Percentiles rank a stretch among this genome's conserved stretches.
These are phyloP conservation scores for Coracias cyanogaster DNA, from an alignment of 2,797 vertebrate genomes.

Conservation along the genomic window DNA sequence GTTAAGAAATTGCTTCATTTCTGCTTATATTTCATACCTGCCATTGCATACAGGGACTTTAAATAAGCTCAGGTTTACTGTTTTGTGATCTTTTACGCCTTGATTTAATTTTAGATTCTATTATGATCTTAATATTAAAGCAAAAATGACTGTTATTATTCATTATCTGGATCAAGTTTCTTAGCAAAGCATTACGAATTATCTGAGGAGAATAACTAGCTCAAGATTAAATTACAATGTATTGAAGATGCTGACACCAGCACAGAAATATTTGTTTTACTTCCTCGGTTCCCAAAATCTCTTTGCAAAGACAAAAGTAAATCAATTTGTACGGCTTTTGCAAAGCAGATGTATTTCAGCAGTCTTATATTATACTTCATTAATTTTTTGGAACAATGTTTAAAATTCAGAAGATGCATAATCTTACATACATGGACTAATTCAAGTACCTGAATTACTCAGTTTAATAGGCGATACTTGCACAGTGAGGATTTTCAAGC, in stretches of 20 bases:
- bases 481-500: too few species aligned
- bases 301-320: not conserved
- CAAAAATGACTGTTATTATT: not conserved
- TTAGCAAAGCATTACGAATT: not conserved
- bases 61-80: not conserved
- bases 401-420: not conserved
- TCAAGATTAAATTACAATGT: not conserved
- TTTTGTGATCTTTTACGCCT: not conserved
- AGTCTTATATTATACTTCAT: too few species aligned
- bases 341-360: not conserved
- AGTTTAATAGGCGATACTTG: too few species aligned
- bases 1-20: not conserved
- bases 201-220: not conserved
- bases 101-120: not conserved
- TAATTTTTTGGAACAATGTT: too few species aligned
- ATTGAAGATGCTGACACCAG: not conserved
- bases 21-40: not conserved
- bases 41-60: not conserved
- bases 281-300: not conserved
- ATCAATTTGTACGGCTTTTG: not conserved
- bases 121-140: not conserved
- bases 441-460: not conserved
- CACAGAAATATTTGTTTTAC: not conserved
- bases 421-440: not conserved
- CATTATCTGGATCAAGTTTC: not conserved